A percentile compares a stretch with the other conserved stretches of the same genome.
Evolutionary conservation across 2,888 invertebrate species (phyloP).

Genomic region (Pomacea canaliculata): DNA sequence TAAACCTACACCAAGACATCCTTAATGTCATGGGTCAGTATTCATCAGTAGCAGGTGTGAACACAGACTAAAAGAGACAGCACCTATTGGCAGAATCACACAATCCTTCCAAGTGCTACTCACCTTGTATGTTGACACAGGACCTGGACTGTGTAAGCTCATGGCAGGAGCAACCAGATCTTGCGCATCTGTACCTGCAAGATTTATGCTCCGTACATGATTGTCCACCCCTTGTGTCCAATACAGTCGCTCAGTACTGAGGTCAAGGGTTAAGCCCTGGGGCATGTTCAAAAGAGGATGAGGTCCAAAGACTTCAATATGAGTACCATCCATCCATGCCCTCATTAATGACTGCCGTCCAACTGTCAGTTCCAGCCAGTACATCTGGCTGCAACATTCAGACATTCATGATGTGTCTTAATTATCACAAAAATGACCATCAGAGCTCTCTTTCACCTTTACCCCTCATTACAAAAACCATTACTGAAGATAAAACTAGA

Average conservation of each 20-base stretch:
- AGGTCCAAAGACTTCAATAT: slow-evolving; percentile 57
- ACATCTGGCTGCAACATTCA: slow-evolving; percentile 8
- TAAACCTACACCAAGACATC: too few species aligned
- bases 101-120: neutral
- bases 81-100: too few species aligned
- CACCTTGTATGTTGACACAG: slow-evolving; percentile 84
- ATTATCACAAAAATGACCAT: too few species aligned
- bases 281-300: neutral
- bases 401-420: neutral
- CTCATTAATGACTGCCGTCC: slow-evolving; percentile 83
- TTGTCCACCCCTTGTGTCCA: slow-evolving; percentile 69
- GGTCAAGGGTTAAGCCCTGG: slow-evolving; percentile 80
- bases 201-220: neutral
- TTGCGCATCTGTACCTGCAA: neutral
- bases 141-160: slow-evolving; percentile 83
- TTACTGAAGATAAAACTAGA: too few species aligned
- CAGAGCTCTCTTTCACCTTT: too few species aligned
- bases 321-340: slow-evolving; percentile 82
- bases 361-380: slow-evolving; percentile 76
- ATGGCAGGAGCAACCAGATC: neutral
- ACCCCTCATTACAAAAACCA: too few species aligned
- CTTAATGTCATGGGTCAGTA: too few species aligned
- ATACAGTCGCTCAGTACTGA: slow-evolving; percentile 83
- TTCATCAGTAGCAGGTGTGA: too few species aligned
- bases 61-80: too few species aligned